A percentile compares a stretch with the other conserved stretches of the same genome.
Conservation (phyloP, 2,888 invertebrate genomes). For the Rhingia campestris region DNA sequence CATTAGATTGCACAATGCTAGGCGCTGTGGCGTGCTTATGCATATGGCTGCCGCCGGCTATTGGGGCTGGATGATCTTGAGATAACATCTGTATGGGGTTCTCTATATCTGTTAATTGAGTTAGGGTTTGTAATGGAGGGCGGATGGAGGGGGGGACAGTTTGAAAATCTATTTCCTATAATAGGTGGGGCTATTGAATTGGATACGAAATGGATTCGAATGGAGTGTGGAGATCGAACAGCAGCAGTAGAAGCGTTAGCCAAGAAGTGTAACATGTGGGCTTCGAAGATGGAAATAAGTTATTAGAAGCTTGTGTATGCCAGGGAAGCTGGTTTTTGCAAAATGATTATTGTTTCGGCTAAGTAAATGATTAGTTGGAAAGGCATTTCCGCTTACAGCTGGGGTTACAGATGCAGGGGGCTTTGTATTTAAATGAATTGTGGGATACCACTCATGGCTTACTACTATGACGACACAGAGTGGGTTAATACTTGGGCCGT, state of each 20-base stretch:
- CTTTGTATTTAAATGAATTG: not conserved
- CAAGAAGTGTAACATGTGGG: constrained; percentile 46
- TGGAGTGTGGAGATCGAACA: constrained; percentile 43
- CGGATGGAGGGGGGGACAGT: constrained; percentile 13
- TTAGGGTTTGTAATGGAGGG: constrained; percentile 23
- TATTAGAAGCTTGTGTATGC: constrained; percentile 7
- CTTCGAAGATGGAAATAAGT: not conserved
- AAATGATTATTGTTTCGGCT: constrained; percentile 40
- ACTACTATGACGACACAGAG: too few relatives aligned
- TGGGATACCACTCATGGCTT: not conserved
- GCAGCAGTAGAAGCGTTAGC: not conserved
- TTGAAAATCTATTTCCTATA: constrained; percentile 68
- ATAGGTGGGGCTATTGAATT: constrained; percentile 71
- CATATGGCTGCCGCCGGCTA: constrained; percentile 53
- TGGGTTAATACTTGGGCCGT: too few relatives aligned
- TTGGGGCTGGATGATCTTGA: constrained; percentile 67
- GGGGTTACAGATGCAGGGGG: not conserved
- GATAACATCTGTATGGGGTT: constrained; percentile 60
- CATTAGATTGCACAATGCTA: constrained; percentile 64
- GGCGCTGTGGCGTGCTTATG: constrained; percentile 34
- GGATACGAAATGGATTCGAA: constrained; percentile 65
- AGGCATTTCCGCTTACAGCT: constrained; percentile 40
- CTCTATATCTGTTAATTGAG: constrained; percentile 68
- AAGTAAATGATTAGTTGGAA: constrained; percentile 39
- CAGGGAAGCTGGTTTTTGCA: constrained; percentile 9